Conservation (phyloP, 2,113 vertebrate genomes). For the Anhinga rufa region DNA sequence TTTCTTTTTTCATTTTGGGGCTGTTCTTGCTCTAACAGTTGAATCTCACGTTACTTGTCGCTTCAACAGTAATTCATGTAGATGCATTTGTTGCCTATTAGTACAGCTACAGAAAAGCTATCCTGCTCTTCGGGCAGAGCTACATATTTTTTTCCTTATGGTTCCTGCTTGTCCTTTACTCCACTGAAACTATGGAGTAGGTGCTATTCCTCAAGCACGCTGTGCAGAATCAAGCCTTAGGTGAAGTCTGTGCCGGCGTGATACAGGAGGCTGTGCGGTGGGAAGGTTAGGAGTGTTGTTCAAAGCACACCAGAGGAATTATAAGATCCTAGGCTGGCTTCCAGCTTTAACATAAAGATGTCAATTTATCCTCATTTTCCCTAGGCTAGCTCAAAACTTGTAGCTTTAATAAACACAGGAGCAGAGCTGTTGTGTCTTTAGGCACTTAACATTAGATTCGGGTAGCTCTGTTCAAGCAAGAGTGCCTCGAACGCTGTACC, state of each 20-base stretch:
- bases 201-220: neutral
- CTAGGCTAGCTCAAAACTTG: neutral
- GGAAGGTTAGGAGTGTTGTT: neutral
- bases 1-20: neutral
- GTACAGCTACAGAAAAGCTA: neutral
- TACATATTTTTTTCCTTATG: neutral
- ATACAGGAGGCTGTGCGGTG: neutral
- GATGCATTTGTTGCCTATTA: neutral
- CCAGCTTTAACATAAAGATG: neutral
- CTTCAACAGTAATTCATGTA: neutral
- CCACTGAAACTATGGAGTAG: rapidly evolving
- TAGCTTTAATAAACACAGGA: neutral
- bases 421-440: neutral
- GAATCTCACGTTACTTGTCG: neutral
- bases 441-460: neutral
- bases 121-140: neutral
- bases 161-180: neutral
- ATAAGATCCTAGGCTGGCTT: neutral
- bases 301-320: neutral
- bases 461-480: neutral
- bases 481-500: neutral
- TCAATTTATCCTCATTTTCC: neutral
- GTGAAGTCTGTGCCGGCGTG: neutral
- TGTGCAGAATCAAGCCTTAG: neutral
- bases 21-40: neutral